Base-by-base conservation (phyloP, 2,888 invertebrate species). In the Anaspis maculata region DNA sequence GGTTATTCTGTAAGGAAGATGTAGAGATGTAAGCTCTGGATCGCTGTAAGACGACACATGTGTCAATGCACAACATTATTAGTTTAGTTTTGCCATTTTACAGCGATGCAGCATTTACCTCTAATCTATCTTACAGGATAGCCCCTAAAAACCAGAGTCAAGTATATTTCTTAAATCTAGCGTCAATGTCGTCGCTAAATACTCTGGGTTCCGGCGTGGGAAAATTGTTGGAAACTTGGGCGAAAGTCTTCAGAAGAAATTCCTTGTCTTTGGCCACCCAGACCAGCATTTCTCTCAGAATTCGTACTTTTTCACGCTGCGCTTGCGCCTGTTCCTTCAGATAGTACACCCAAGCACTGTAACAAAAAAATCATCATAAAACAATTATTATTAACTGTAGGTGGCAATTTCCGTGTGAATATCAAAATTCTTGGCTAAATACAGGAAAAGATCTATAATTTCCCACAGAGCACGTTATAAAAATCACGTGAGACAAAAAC, bases 261-360 rank as follows among this genome's bases (percentile, higher is more conserved):
- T 81, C 77, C 58, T 81, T 83, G 52, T 83, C 83, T 52, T 73
- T 73, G 1, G 79, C 74, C 50, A 79, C 78, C 49, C 78, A 66
- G 26, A 73, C 61, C 45, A 82, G 62, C 77, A 82, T 78, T 33
- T 74, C 72, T 1, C 77, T 68, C 39, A 82, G 65, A 32, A 78
- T 66, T 27, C 61, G 59, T 34, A 78, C 78, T 71, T 76, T 74
- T 29, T 70, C 66, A 30, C 67, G 71, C 51, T 77, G 76, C 2
- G 80, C 79, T 1, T 62, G 58, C 0, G 79, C 74, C 34, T 73
- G 70, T 0, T 78, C 77, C 0, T 77, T 69, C 49, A 74, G 58
- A 57, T 75, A 79, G 64, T 82, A 82, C 3, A 78, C 76, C 11
- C 59, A 57, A 40, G 76, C 73, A 39, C 79, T 79, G 44, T 32